These are phyloP conservation scores for Girardinichthys multiradiatus DNA, from an alignment of 2,113 vertebrate genomes.

Conservation along the genomic window DNA sequence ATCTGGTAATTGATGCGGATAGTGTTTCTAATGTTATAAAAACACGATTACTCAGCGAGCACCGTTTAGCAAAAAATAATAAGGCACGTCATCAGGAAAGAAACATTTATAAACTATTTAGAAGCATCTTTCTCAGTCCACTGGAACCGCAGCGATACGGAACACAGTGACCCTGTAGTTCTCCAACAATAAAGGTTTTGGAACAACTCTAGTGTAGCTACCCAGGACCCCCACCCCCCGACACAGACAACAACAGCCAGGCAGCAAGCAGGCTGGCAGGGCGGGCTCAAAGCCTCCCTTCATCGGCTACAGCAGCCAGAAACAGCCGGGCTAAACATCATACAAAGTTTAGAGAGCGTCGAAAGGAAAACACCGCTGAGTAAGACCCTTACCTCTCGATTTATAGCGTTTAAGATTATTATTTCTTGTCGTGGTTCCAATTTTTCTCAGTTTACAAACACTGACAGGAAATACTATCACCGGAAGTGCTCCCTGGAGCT, in stretches of 20 bases:
- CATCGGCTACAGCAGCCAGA: neutral
- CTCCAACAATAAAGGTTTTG: constrained; percentile 40
- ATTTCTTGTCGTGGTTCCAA: constrained; percentile 79
- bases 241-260: constrained; percentile 76
- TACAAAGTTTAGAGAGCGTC: neutral
- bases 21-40: neutral
- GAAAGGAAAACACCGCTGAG: neutral
- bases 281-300: constrained; percentile 47
- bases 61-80: neutral
- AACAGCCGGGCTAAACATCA: neutral
- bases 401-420: constrained; percentile 45
- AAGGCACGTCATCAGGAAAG: accelerated
- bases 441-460: constrained; percentile 86
- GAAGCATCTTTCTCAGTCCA: neutral
- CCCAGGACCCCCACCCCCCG: constrained; percentile 40
- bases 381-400: constrained; percentile 62
- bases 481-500: constrained; percentile 77
- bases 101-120: neutral
- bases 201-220: constrained; percentile 52
- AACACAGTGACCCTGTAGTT: constrained; percentile 35
- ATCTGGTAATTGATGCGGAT: neutral
- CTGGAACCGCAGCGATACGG: neutral
- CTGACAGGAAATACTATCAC: constrained; percentile 81
- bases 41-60: neutral
- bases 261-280: constrained; percentile 64